Conservation (phyloP, 2,797 vertebrate genomes). For the Tiaroga cobitis region DNA sequence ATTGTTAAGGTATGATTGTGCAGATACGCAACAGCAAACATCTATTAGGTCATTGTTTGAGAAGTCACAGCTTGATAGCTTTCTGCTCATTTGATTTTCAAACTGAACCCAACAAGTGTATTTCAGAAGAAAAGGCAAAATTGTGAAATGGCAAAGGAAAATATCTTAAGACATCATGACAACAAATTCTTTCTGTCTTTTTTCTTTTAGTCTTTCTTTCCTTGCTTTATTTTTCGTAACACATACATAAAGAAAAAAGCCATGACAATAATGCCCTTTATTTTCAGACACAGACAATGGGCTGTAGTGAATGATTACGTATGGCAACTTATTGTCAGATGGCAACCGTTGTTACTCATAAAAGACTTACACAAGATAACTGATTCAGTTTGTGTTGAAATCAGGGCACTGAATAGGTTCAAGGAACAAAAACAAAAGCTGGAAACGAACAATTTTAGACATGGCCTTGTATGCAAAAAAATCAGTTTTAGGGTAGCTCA, state of each 20-base stretch:
- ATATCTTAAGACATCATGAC: neutral
- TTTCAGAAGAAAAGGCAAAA: neutral
- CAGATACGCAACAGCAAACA: neutral
- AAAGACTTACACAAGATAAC: neutral
- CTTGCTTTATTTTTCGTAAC: neutral
- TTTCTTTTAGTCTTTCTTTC: neutral
- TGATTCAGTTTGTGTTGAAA: neutral
- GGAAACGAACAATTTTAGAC: neutral
- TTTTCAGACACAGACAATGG: neutral
- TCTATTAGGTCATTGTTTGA: neutral
- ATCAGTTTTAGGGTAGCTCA: no score
- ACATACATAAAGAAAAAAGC: neutral
- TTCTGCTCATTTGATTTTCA: neutral
- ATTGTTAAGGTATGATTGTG: neutral
- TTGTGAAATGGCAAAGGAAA: neutral
- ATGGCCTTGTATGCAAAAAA: no score
- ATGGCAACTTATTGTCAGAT: neutral
- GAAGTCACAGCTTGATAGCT: neutral
- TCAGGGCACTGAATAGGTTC: neutral
- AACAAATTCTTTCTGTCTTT: neutral
- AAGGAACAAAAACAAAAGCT: neutral
- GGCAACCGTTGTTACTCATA: neutral
- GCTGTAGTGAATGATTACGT: neutral
- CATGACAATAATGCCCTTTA: neutral
- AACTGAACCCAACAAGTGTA: neutral